These are phyloP conservation scores for Riptortus pedestris DNA, from an alignment of 1,140 invertebrate species.

Conservation along the genomic window DNA sequence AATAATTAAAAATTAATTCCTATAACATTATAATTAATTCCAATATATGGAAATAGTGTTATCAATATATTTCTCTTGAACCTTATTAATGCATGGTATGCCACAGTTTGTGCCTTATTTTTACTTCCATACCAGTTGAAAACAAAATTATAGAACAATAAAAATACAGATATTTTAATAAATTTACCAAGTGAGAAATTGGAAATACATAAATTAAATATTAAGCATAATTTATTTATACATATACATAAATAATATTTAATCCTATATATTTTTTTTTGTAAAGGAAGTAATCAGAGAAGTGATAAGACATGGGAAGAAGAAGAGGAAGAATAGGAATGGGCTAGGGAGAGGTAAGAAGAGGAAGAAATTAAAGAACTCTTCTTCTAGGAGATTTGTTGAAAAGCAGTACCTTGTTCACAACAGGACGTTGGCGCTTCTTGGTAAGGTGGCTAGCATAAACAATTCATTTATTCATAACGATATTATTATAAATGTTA, in stretches of 20 bases:
- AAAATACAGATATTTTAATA: too few species aligned
- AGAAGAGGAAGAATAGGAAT: constrained; percentile 4
- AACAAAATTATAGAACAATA: too few species aligned
- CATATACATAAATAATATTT: too few species aligned
- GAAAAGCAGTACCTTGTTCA: constrained; percentile 29
- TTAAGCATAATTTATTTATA: background rate
- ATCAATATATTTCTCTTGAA: too few species aligned
- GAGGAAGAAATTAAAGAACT: background rate
- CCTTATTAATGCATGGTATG: too few species aligned
- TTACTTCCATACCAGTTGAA: too few species aligned
- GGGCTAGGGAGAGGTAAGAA: constrained; percentile 5
- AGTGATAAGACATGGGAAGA: constrained; percentile 17
- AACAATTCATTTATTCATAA: background rate
- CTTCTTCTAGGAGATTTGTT: constrained; percentile 20
- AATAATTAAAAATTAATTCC: too few species aligned
- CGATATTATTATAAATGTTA: background rate
- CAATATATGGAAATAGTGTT: too few species aligned
- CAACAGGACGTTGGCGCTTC: constrained; percentile 28
- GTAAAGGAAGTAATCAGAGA: constrained; percentile 10
- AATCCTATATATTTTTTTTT: background rate
- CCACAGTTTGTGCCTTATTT: too few species aligned
- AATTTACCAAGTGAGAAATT: background rate
- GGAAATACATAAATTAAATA: background rate
- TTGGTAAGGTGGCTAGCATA: constrained; percentile 14
- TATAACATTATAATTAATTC: too few species aligned